Percentiles rank a stretch among this genome's conserved stretches.
Evolutionary conservation across 1,140 invertebrate species (phyloP).

Genomic region (Laupala kohalensis): DNA sequence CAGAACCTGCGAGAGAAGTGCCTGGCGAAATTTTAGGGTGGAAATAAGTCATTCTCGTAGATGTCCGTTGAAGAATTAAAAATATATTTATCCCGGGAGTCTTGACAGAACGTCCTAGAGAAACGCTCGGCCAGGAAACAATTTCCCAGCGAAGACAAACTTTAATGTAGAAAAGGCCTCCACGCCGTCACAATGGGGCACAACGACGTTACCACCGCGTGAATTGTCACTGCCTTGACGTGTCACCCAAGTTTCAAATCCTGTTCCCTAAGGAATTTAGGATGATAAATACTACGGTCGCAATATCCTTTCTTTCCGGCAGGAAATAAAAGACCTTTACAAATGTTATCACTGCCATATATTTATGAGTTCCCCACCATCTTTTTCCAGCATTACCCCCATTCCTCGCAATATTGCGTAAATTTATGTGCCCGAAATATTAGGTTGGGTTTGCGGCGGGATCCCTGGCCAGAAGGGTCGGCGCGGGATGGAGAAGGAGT

Average conservation of each 20-base stretch:
- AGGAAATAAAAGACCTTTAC: conserved; percentile 23
- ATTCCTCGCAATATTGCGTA: conserved; percentile 20
- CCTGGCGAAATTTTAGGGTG: no score
- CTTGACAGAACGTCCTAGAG: no score
- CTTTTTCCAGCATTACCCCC: conserved; percentile 19
- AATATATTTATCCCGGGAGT: no score
- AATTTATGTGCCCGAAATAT: conserved; percentile 23
- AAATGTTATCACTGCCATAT: conserved; percentile 25
- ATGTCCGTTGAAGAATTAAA: no score
- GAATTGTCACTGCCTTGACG: neutral
- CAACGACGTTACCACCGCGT: neutral
- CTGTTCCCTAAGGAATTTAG: conserved; percentile 13
- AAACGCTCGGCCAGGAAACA: no score
- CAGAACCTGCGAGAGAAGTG: no score
- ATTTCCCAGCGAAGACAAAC: no score
- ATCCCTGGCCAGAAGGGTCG: neutral
- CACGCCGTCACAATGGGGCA: neutral
- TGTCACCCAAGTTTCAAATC: conserved; percentile 10
- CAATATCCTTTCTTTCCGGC: conserved; percentile 22
- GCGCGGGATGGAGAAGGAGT: neutral
- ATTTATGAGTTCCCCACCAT: conserved; percentile 22
- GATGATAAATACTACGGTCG: conserved; percentile 21
- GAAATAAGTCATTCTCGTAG: no score
- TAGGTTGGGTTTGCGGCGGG: conserved; percentile 14
- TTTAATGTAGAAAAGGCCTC: no score